Evolutionary conservation across 2,888 invertebrate species (phyloP).

Genomic region (Netelia fuscicornis): DNA sequence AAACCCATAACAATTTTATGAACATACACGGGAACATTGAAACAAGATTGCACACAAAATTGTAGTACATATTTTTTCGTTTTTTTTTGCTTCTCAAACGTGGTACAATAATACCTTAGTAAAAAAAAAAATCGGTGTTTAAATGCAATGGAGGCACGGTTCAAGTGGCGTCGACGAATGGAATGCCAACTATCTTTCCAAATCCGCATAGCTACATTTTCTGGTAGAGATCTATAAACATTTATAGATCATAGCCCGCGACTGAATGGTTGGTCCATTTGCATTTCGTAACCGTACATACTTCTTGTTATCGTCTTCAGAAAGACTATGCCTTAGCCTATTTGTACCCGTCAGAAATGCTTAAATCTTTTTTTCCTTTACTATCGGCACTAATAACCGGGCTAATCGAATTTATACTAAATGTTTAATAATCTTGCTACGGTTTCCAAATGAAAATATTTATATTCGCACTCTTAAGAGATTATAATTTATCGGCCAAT

Average conservation of each 20-base stretch:
- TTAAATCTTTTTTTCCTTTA: conserved; percentile 66
- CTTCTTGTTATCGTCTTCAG: conserved; percentile 61
- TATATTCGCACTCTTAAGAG: conserved; percentile 61
- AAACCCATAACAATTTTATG: conserved; percentile 30
- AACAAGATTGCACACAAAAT: conserved; percentile 78
- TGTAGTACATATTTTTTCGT: conserved; percentile 69
- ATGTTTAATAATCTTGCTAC: conserved; percentile 49
- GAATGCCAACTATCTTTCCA: conserved; percentile 45
- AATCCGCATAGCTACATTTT: conserved; percentile 59
- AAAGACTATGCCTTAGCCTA: conserved; percentile 79
- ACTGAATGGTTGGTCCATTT: conserved; percentile 72
- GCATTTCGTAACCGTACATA: conserved; percentile 78
- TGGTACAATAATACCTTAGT: conserved; percentile 68
- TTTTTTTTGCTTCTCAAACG: conserved; percentile 49
- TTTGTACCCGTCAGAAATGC: conserved; percentile 84
- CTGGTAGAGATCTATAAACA: conserved; percentile 63
- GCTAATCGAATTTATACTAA: conserved; percentile 60
- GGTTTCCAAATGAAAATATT: conserved; percentile 62
- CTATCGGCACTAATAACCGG: conserved; percentile 75
- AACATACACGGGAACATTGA: conserved; percentile 77
- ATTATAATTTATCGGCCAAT: conserved; percentile 62
- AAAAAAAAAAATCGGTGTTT: conserved; percentile 74
- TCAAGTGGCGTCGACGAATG: conserved; percentile 38
- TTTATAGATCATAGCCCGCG: conserved; percentile 61
- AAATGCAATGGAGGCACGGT: conserved; percentile 72